Evolutionary conservation across 53 echinoderm and acorn worm genomes (phyloP).

Genomic region (Echinometra lucunter): DNA sequence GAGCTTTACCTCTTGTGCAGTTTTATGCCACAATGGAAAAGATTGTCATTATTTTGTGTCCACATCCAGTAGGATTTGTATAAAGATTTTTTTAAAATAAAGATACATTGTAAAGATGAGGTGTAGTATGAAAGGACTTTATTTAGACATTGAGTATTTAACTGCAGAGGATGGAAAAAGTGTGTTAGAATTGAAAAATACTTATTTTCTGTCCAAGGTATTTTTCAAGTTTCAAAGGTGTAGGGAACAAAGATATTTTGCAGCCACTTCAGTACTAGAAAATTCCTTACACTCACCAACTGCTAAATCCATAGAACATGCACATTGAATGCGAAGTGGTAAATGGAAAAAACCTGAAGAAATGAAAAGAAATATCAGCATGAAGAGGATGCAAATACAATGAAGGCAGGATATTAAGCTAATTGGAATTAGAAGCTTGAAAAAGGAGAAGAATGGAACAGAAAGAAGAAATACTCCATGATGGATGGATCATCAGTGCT

Average conservation of each 20-base stretch:
- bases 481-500: background rate
- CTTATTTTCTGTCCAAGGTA: background rate
- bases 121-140: background rate
- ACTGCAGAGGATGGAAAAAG: too few species aligned
- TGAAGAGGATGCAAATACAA: background rate
- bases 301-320: background rate
- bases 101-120: slow-evolving; percentile 2
- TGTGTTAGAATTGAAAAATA: too few species aligned
- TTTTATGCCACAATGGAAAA: background rate
- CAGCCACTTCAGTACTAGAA: background rate
- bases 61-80: background rate
- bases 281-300: background rate
- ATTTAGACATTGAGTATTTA: background rate
- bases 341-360: too few species aligned
- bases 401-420: too few species aligned
- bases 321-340: background rate
- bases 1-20: background rate
- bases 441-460: too few species aligned
- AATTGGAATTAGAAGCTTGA: too few species aligned
- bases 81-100: slow-evolving; percentile 33
- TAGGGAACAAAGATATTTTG: too few species aligned
- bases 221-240: background rate
- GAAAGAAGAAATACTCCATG: too few species aligned
- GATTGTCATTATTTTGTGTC: background rate
- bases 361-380: background rate